Conservation (phyloP, 2,888 invertebrate species). For the Troides oblongomaculatus region DNA sequence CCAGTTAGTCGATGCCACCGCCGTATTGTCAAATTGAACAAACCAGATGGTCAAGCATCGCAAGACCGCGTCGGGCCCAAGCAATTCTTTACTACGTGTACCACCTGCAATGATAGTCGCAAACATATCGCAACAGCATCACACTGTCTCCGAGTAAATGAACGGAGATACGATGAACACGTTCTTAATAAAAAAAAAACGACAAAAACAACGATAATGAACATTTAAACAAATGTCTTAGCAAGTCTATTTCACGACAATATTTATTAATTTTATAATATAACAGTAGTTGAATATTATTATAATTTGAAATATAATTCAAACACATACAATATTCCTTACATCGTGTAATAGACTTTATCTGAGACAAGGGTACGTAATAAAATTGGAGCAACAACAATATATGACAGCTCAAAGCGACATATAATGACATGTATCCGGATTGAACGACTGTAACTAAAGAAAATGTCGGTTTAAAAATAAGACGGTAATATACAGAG, state of each 20-base stretch:
- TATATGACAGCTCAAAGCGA: not conserved
- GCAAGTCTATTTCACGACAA: slow-evolving; percentile 11
- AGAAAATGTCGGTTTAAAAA: too few relatives aligned
- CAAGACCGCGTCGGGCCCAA: slow-evolving; percentile 62
- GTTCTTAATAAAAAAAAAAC: not conserved
- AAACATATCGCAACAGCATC: slow-evolving; percentile 49
- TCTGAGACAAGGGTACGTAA: not conserved
- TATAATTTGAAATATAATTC: too few relatives aligned
- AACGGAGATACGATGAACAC: slow-evolving; percentile 9
- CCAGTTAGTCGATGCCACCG: slow-evolving; percentile 39
- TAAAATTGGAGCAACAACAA: not conserved
- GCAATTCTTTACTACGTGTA: slow-evolving; percentile 54
- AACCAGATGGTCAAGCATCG: slow-evolving; percentile 72
- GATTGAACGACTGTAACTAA: too few relatives aligned
- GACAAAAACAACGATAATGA: slow-evolving; percentile 1
- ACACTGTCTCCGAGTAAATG: slow-evolving; percentile 4
- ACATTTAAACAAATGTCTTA: not conserved
- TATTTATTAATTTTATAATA: too few relatives aligned
- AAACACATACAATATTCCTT: too few relatives aligned
- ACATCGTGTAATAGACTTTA: slow-evolving; percentile 17
- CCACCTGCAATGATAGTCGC: slow-evolving; percentile 73
- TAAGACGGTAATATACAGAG: too few relatives aligned
- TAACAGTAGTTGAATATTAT: too few relatives aligned
- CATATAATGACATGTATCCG: too few relatives aligned
- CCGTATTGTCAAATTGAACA: slow-evolving; percentile 59